A percentile compares a stretch with the other conserved stretches of the same genome.
Conservation (phyloP, 2,888 invertebrate species). For the Pseudoips prasinana region DNA sequence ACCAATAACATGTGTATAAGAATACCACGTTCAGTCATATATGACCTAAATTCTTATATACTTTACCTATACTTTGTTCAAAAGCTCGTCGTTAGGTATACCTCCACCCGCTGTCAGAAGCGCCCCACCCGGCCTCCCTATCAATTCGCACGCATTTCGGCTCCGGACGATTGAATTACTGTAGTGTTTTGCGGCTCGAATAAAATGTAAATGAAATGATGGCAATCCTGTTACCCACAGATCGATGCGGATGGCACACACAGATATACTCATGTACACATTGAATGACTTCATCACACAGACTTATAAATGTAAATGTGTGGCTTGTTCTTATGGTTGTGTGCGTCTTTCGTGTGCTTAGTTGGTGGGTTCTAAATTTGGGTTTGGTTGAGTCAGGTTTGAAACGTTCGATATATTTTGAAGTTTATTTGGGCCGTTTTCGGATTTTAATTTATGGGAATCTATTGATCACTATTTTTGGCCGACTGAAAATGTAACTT, state of each 20-base stretch:
- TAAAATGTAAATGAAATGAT: conserved; percentile 57
- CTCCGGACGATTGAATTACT: conserved; percentile 48
- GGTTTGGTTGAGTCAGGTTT: conserved; percentile 4
- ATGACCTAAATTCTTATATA: too few species aligned
- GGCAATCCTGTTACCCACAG: conserved; percentile 36
- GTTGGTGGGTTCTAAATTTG: conserved; percentile 1
- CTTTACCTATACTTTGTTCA: too few species aligned
- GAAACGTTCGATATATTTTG: conserved; percentile 1
- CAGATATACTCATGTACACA: conserved; percentile 1
- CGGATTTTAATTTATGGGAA: too few species aligned
- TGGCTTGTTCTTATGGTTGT: neutral
- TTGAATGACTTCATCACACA: neutral
- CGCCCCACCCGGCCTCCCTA: conserved; percentile 19
- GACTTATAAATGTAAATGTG: too few species aligned
- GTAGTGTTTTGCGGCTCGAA: conserved; percentile 41
- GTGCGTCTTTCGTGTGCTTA: conserved; percentile 4
- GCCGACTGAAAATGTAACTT: too few species aligned
- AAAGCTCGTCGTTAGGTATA: too few species aligned
- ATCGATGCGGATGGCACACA: conserved; percentile 26
- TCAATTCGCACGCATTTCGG: conserved; percentile 45
- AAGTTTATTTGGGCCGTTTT: too few species aligned
- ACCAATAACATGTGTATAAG: too few species aligned
- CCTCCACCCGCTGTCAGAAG: too few species aligned
- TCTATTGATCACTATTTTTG: too few species aligned
- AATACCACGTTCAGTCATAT: too few species aligned